Base-by-base conservation (phyloP, 2,797 vertebrate genomes). In the Scarus forsteni region DNA sequence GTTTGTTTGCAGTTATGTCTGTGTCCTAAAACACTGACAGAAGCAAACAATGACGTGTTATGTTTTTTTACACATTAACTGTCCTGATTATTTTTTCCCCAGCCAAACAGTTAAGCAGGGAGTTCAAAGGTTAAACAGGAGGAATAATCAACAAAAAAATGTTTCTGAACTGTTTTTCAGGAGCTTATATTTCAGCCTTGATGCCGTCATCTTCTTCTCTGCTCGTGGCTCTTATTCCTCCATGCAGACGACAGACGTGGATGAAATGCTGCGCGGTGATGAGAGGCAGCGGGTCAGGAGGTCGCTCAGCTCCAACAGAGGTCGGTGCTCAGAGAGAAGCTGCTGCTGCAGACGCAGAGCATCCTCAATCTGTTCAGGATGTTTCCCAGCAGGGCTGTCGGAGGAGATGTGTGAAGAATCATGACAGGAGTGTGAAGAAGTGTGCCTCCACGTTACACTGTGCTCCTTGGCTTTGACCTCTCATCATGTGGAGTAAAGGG, bases 331-430 rank as follows among this genome's bases (percentile, higher is more conserved):
- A 27, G 60, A 53, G 39, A 53, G 61, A 53, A 40, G 18, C 48
- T 19, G 35, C 27, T 48, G 45, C 45, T 18, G 62, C 39, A 3
- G 60, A 64, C 27, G 8, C 60, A 36, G 43, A 59, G 54, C 36
- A 16, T 43, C 52, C 38, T 9, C 73, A 3, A 19, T 69, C 59
- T 68, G 72, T 53, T 34, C 40, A 46, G 64, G 35, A 36, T 42
- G 66, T 54, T 75, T 69, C 52, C 59, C 43, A 69, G 66, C 7
- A 11, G 13, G n/a, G 12, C 63, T 16, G 57, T 11, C 50, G 56
- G n/a, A 56, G 35, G 38, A 55, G 36, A 50, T 10, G 50, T 73
- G 71, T 44, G 57, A 66, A 55, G 43, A 60, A 19, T 7, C 14
- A 19, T 16, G 56, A 38, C 34, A 65, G 14, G 45, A 65, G 62